Evolutionary conservation across 37 sponge, comb jelly and placozoan genomes (phyloP).

Genomic region (Ephydatia muelleri): DNA sequence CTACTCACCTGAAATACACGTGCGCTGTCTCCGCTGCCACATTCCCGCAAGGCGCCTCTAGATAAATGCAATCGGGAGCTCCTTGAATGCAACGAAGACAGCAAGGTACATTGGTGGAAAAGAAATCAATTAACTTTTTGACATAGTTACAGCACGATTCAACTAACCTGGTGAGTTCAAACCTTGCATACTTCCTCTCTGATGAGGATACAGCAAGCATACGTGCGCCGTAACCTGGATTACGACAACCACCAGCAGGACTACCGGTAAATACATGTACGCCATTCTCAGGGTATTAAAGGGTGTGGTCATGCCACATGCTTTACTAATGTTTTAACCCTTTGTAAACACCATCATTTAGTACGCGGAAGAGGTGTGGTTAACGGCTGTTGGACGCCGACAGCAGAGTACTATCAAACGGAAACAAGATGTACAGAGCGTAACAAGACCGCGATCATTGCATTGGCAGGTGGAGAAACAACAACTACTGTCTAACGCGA

Average conservation of each 20-base stretch:
- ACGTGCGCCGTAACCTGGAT: constrained; percentile 57
- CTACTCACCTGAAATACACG: constrained; percentile 36
- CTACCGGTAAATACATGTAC: constrained; percentile 10
- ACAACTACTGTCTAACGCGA: not conserved
- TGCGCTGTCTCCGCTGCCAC: constrained; percentile 12
- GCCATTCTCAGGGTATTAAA: not conserved
- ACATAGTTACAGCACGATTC: not conserved
- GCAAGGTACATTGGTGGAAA: not conserved
- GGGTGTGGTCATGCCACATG: not conserved
- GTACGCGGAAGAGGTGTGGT: constrained; percentile 1
- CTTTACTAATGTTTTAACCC: not conserved
- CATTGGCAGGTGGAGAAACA: not conserved
- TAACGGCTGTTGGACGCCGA: not conserved
- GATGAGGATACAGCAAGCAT: constrained; percentile 74
- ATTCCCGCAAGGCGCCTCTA: constrained; percentile 52
- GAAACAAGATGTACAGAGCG: not conserved
- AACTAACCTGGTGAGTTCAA: constrained; percentile 59
- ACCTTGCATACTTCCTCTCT: constrained; percentile 66
- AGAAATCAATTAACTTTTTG: not conserved
- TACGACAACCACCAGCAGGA: constrained; percentile 21
- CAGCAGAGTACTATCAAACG: not conserved
- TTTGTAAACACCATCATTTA: not conserved
- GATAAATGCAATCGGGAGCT: constrained; percentile 52
- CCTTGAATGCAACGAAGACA: constrained; percentile 48
- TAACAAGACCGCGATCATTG: not conserved